Base-by-base conservation (phyloP, 2,113 vertebrate genomes). In the Chionomys nivalis region DNA sequence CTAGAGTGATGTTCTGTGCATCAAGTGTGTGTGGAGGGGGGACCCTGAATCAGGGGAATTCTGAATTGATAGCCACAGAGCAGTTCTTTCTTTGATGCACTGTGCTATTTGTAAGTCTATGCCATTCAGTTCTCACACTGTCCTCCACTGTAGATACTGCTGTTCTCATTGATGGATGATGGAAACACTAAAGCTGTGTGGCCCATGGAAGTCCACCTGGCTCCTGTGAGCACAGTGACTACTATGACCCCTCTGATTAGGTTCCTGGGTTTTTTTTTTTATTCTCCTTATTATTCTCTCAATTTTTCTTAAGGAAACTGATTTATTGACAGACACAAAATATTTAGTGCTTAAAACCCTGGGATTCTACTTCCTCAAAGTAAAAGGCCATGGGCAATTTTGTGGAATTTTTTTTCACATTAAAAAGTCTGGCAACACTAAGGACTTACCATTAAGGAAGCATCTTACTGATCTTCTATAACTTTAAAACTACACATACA, bases 341-440 rank as follows among this genome's bases (percentile, higher is more conserved):
- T 36, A 86, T 89, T 78, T 93, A 87, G 8, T 96, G 1, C 89
- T 52, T 55, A 90, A 86, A 95, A 68, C 82, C 61, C 26, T 70
- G 8, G 39, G 16, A 28, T 19, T 10, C 21, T 82, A 52, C 21
- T 26, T 88, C 58, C 49, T 87, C 44, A 92, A 79, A 85, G 83
- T n/a, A 90, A 92, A 77, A 65, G 21, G 91, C n/a, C 65, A 1
- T 26, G 61, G n/a, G 79, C 39, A 82, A 61, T 61, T 82, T 39
- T 82, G 79, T 42, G 36, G 21, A 55, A 33, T 33, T 68, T 26
- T 96, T 82, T 86, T 87, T 4, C 42, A 5, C 49, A 21, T 85
- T 83, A 49, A 68, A 23, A 58, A 61, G 24, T 87, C 61, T 81
- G 31, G 44, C 14, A 33, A 49, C 1, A 33, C 19, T 73, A 12